Base-by-base conservation (phyloP, 2,888 invertebrate species). In the Amphipoea oculea region DNA sequence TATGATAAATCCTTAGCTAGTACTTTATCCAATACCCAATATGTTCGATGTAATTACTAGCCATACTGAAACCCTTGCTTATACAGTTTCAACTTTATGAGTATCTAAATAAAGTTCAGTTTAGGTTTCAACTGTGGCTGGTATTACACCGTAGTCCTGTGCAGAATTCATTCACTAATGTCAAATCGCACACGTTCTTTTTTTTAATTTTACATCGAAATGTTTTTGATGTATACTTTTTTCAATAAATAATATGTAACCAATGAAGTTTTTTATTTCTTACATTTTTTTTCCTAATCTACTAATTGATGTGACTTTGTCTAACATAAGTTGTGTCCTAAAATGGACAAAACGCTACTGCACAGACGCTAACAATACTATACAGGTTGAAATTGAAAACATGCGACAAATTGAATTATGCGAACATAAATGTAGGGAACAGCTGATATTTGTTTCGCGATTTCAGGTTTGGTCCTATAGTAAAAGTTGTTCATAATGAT, bases 141-240 rank as follows among this genome's bases (percentile, higher is more conserved):
- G 81, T 82, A 77, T 60, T 82, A 74, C 76, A 73, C 73, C 72
- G 72, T 80, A 74, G 60, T 86, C 79, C 86, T 88, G 87, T 89
- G 87, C 86, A 86, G 83, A 88, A 81, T 82, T 85, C 63, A 83
- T 81, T 83, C 89, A 89, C 81, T 85, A 86, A 88, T 79, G 88
- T 86, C 88, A 91, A 90, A 88, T 89, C 86, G 92, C 93, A 94
- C 93, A 93, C 90, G 86, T 91, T 94, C 94, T 95, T 95, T 95
- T 95, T 95, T 60, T 60, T 60, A 60, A 95, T 96, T 96, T 96
- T 96, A 96, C 96, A 96, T 96, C 95, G 96, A 96, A 96, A 92
- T 91, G 92, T 93, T 96, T 96, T 96, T 96, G 96, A 96, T 96
- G 96, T 95, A 95, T 95, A 95, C 95, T 95, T 96, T 96, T 86